A percentile compares a stretch with the other conserved stretches of the same genome.
phyloP scores from a whole-genome alignment of 1,140 invertebrate species.

The Lasaia peninsularis region DNA sequence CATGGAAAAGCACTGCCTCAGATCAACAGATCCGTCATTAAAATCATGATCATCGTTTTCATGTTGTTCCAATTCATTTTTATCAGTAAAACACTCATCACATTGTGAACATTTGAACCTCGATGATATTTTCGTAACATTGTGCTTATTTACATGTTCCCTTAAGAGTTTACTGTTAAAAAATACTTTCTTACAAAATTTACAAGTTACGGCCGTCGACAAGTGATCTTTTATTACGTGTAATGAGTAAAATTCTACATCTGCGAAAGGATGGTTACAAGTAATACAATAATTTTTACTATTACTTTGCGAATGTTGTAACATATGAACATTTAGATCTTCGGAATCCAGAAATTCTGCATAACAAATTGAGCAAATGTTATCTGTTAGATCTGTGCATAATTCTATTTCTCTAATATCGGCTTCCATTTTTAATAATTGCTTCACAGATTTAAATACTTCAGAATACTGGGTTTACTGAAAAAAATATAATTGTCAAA shows the following conservation, averaged over 20 bases:
- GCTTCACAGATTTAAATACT: too few relatives aligned
- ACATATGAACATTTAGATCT: conserved; percentile 46
- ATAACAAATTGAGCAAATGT: conserved; percentile 43
- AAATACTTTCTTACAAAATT: conserved; percentile 43
- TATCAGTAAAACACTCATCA: conserved; percentile 25
- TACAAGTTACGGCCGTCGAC: conserved; percentile 30
- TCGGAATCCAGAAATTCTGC: conserved; percentile 58
- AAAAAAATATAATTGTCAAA: too few relatives aligned
- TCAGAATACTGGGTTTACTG: too few relatives aligned
- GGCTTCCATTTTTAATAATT: background rate
- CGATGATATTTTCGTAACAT: background rate
- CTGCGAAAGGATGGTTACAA: conserved; percentile 30
- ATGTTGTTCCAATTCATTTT: conserved; percentile 37
- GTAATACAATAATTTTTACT: conserved; percentile 34
- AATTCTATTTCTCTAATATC: background rate
- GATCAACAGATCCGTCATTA: conserved; percentile 34
- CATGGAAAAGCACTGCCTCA: conserved; percentile 32
- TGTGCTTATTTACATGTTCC: conserved; percentile 47
- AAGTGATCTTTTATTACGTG: conserved; percentile 48
- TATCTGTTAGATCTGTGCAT: conserved; percentile 26
- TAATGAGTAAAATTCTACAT: conserved; percentile 32
- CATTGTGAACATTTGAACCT: conserved; percentile 45
- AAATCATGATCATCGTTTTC: conserved; percentile 34
- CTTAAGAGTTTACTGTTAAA: conserved; percentile 15
- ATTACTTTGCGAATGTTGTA: conserved; percentile 26